These are phyloP conservation scores for Heliconius congener DNA, from an alignment of 1,140 invertebrate genomes.

Conservation along the genomic window DNA sequence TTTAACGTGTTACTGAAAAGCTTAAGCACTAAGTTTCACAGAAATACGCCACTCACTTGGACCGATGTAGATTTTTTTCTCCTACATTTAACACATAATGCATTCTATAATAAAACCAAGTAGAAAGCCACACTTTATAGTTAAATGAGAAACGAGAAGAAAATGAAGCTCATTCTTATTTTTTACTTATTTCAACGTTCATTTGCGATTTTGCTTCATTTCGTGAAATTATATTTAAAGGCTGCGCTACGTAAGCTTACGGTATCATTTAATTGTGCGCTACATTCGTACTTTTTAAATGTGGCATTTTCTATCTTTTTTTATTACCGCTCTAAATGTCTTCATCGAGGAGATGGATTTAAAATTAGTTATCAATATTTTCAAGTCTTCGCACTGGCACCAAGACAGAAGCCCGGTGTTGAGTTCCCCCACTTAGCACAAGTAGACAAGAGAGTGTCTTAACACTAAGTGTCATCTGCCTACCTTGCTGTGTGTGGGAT, in stretches of 20 bases:
- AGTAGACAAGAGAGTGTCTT: too few species aligned
- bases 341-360: too few species aligned
- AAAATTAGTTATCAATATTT: too few species aligned
- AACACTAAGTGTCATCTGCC: too few species aligned
- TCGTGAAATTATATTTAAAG: constrained; percentile 3
- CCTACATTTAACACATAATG: not conserved
- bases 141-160: constrained; percentile 5
- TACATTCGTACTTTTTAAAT: not conserved
- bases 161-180: constrained; percentile 10
- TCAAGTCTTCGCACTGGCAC: fast-evolving
- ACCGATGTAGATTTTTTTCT: not conserved
- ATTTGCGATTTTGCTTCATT: not conserved
- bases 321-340: not conserved
- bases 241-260: not conserved
- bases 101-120: constrained; percentile 5
- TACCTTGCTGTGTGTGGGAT: too few species aligned
- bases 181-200: not conserved
- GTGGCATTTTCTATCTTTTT: not conserved
- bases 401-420: too few species aligned
- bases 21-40: not conserved
- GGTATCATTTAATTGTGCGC: not conserved
- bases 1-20: not conserved
- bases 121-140: not conserved
- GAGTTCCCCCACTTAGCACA: too few species aligned
- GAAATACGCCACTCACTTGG: not conserved